phyloP scores from a whole-genome alignment of 2,797 vertebrate species.

The Amazona finschi region DNA sequence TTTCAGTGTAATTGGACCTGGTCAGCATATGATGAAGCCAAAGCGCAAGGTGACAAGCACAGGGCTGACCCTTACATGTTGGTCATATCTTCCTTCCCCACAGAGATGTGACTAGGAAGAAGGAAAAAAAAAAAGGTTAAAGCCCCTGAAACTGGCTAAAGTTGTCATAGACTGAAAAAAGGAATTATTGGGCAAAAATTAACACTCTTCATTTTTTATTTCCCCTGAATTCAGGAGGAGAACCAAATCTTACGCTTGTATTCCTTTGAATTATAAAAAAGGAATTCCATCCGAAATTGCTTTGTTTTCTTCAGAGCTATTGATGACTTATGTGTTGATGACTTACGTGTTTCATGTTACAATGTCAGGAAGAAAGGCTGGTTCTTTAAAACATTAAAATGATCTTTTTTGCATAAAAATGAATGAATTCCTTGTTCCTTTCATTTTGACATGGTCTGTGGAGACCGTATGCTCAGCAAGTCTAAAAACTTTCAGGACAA shows the following conservation, averaged over 20 bases:
- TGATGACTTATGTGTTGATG: not conserved
- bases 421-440: constrained; percentile 8
- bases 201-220: not conserved
- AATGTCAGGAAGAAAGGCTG: not conserved
- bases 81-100: not conserved
- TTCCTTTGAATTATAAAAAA: not conserved
- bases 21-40: not conserved
- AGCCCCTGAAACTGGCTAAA: not conserved
- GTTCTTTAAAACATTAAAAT: not conserved
- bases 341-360: not conserved
- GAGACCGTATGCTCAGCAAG: constrained; percentile 9
- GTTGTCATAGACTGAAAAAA: not conserved
- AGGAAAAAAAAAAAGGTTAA: not conserved
- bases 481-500: constrained; percentile 33
- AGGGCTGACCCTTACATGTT: not conserved
- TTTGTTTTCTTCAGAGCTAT: not conserved
- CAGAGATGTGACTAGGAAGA: not conserved
- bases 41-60: not conserved
- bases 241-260: not conserved
- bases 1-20: not conserved
- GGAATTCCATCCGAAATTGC: not conserved
- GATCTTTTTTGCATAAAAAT: not conserved
- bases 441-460: constrained; percentile 1
- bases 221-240: not conserved
- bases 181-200: accelerated